Evolutionary conservation across 2,888 invertebrate genomes (phyloP).

Genomic region (Sclerodermus sp.): DNA sequence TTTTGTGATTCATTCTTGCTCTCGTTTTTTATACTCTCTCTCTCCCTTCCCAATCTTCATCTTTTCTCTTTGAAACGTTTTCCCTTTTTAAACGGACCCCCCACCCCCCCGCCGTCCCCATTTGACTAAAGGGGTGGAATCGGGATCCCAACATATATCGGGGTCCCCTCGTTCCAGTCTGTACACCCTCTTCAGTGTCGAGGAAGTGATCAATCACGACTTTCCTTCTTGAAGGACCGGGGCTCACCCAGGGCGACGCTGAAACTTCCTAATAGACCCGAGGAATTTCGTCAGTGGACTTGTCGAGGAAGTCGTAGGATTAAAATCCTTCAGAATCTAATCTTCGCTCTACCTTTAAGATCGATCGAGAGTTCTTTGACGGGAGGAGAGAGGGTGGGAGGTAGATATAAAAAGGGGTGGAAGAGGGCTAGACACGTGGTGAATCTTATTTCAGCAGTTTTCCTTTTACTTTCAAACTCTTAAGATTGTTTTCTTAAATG

Average conservation of each 20-base stretch:
- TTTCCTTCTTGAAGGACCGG: not conserved
- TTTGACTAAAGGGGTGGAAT: too few species aligned
- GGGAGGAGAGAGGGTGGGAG: constrained; percentile 6
- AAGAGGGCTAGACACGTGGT: not conserved
- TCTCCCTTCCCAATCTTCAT: not conserved
- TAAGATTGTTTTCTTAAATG: too few species aligned
- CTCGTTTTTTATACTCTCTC: constrained; percentile 3
- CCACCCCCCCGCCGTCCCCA: too few species aligned
- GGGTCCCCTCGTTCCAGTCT: too few species aligned
- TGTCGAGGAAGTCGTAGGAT: constrained; percentile 17
- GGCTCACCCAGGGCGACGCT: constrained; percentile 2
- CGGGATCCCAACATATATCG: too few species aligned
- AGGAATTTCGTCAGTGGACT: constrained; percentile 6
- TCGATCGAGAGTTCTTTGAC: constrained; percentile 14
- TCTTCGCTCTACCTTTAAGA: constrained; percentile 8
- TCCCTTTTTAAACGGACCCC: not conserved
- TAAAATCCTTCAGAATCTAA: constrained; percentile 13
- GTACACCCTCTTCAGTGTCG: too few species aligned
- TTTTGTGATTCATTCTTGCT: not conserved
- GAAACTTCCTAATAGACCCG: constrained; percentile 20
- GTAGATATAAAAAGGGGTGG: constrained; percentile 1
- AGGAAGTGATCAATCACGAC: constrained; percentile 1
- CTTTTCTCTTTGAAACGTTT: constrained; percentile 1
- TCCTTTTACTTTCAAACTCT: too few species aligned
- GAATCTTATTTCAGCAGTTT: constrained; percentile 3